These are phyloP conservation scores for Zele albiditarsus DNA, from an alignment of 2,888 invertebrate genomes.

Conservation along the genomic window DNA sequence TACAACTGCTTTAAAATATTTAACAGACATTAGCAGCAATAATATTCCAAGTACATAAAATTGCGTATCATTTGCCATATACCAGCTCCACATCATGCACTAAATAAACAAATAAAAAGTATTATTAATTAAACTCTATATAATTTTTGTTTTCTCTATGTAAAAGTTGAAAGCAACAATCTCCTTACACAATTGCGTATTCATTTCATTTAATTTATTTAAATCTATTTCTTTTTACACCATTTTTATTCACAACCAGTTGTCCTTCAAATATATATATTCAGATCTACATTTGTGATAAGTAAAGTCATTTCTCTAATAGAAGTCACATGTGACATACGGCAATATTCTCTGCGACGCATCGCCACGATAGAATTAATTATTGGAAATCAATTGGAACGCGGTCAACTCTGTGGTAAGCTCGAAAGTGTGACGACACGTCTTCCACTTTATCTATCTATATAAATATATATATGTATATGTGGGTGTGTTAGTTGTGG, in stretches of 20 bases:
- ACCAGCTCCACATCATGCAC: conserved; percentile 74
- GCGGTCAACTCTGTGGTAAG: conserved; percentile 22
- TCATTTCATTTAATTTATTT: no score
- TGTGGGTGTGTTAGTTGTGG: neutral
- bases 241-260: neutral
- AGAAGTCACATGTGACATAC: neutral
- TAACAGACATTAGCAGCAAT: conserved; percentile 69
- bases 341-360: neutral
- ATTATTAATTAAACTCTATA: neutral
- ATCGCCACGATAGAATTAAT: conserved; percentile 51
- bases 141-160: no score
- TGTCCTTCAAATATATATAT: neutral
- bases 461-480: no score
- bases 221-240: neutral
- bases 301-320: neutral
- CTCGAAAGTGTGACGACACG: neutral
- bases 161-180: no score
- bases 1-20: conserved; percentile 77
- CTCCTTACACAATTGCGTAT: no score
- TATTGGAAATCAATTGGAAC: conserved; percentile 55
- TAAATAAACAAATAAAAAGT: conserved; percentile 57
- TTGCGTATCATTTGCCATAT: conserved; percentile 73
- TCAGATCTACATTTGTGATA: neutral
- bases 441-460: neutral
- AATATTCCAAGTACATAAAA: conserved; percentile 72